A percentile compares a stretch with the other conserved stretches of the same genome.
Conservation (phyloP, 2,888 invertebrate genomes). For the Cephus pulcher region DNA sequence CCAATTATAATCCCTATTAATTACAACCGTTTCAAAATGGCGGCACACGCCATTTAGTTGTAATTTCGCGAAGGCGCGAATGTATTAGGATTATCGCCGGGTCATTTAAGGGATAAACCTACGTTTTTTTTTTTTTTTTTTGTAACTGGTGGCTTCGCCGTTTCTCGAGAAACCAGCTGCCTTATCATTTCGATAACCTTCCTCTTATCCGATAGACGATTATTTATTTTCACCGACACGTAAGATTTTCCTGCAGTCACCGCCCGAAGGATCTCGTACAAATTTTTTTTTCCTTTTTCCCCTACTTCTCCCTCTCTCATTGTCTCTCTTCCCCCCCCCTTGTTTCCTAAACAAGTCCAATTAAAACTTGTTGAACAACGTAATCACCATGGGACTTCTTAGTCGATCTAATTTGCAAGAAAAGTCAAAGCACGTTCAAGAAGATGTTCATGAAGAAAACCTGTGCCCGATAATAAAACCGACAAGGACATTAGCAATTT, state of each 20-base stretch:
- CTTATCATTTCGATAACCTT: slow-evolving; percentile 1
- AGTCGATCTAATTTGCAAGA: neutral
- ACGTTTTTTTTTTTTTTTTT: neutral
- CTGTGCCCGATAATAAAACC: neutral
- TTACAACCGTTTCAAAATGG: slow-evolving; percentile 41
- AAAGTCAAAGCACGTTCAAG: neutral
- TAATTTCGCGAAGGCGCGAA: neutral
- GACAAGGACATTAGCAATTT: neutral
- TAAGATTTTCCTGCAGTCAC: neutral
- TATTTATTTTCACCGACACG: neutral
- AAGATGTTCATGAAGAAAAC: neutral
- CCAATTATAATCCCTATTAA: slow-evolving; percentile 62
- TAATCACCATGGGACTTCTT: neutral
- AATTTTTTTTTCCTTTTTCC: neutral
- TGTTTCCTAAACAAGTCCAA: neutral
- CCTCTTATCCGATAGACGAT: slow-evolving; percentile 32
- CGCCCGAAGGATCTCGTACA: neutral
- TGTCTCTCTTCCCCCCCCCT: too few species aligned
- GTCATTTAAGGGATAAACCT: neutral
- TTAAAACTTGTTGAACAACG: neutral
- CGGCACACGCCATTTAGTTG: slow-evolving; percentile 35
- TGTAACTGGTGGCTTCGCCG: neutral
- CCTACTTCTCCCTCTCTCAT: neutral
- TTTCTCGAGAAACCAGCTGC: neutral
- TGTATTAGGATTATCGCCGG: neutral